Evolutionary conservation across 2,888 invertebrate genomes (phyloP), one percentile per base, ranked within the genome.

Genomic region (Spodoptera exigua): DNA sequence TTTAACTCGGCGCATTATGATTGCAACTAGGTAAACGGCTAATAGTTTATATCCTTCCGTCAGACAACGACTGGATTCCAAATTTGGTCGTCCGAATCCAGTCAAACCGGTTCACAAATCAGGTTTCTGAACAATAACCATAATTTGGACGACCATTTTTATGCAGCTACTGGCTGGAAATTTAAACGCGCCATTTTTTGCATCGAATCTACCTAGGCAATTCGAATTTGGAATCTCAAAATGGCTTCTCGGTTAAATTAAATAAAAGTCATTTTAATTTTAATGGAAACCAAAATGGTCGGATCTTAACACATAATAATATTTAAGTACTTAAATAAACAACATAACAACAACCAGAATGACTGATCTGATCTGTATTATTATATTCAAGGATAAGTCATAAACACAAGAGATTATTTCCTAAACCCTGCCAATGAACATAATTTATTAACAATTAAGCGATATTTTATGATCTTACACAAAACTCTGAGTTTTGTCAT

Each of bases 101-200:
- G 62, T 66, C 34, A 21, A 37, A 76, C 74, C 58, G 60, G 64
- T 65, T 61, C 39, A 16, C 21, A 39, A 46, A 61, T 44, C 68
- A 32, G 39, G 55, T 62, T 55, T 59, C 11, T n/a, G 17, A 64
- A 75, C 64, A 74, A 74, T 72, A 27, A 58, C 63, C 36, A 59
- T 71, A 54, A 61, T 64, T 60, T 52, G 13, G 53, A 13, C 53
- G 27, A 53, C 44, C n/a, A 55, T 70, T 74, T 60, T 59, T 61
- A 35, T 51, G 21, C 44, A 41, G 61, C 51, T 67, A 61, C 57
- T 57, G 57, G 35, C 43, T 21, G 40, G 54, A 44, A 66, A 66
- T 16, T 34, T 39, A 13, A 48, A 2, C 41, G 27, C 43, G 34
- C 7, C 34, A 58, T 34, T 34, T 27, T 21, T n/a, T 12, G 14